These are phyloP conservation scores for Gastrophryne carolinensis DNA, from an alignment of 2,797 vertebrate species.

Conservation along the genomic window DNA sequence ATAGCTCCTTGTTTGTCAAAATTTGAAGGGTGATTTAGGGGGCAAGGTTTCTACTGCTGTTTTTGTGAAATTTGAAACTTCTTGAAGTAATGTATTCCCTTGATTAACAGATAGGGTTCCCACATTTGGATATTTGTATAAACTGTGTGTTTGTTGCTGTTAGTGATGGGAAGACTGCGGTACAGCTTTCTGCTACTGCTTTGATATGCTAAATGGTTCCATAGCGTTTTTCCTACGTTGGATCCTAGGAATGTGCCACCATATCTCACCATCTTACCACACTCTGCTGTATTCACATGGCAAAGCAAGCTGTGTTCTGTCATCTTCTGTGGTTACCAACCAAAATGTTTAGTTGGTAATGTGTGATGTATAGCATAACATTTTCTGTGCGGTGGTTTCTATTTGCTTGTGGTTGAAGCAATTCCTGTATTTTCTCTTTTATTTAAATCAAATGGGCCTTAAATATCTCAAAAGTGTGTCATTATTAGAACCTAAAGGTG, in stretches of 20 bases:
- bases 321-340: slow-evolving; percentile 28
- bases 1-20: too few species aligned
- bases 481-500: too few species aligned
- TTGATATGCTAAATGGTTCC: slow-evolving; percentile 35
- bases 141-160: slow-evolving; percentile 37
- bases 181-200: slow-evolving; percentile 45
- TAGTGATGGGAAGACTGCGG: slow-evolving; percentile 51
- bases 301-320: slow-evolving; percentile 47
- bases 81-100: too few species aligned
- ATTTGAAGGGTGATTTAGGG: too few species aligned
- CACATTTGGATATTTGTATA: slow-evolving; percentile 47
- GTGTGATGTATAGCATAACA: slow-evolving; percentile 42
- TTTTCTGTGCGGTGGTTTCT: slow-evolving; percentile 11
- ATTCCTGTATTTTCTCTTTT: too few species aligned
- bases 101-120: neutral
- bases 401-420: too few species aligned
- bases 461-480: too few species aligned
- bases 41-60: too few species aligned
- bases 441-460: too few species aligned
- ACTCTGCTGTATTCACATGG: neutral
- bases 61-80: too few species aligned
- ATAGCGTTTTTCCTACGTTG: slow-evolving; percentile 50
- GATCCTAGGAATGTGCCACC: slow-evolving; percentile 38
- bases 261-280: slow-evolving; percentile 33
- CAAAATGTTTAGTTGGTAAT: slow-evolving; percentile 50